Evolutionary conservation across 1,140 invertebrate species (phyloP), one percentile per base, ranked within the genome.

Genomic region (Drosophila erecta): DNA sequence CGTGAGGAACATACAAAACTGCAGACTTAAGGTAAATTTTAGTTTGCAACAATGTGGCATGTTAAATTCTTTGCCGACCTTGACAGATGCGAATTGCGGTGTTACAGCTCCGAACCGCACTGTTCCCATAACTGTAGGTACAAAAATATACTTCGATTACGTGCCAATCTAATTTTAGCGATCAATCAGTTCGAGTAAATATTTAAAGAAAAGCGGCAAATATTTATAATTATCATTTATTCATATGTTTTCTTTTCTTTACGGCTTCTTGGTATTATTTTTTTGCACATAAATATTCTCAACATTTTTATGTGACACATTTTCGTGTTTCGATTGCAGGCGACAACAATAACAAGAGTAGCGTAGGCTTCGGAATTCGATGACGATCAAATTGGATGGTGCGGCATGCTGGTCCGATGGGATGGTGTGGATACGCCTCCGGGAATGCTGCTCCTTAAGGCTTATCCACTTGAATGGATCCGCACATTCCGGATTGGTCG

Each of bases 161-260:
- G 84, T 89, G 89, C 85, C 78, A 61, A 35, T 35, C 65, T 89
- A 89, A 84, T 84, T 90, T 71, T 84, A 75, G 76, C 73, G 20
- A 49, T 54, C 71, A 79, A 87, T 83, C 79, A 87, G 62, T 55
- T 30, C 40, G 43, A 65, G 50, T 58, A 61, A 74, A 69, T 70
- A 62, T 81, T 49, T 66, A 80, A 80, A 61, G 60, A 81, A 65
- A 59, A 49, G 41, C 67, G 46, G 8, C 56, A 61, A 65, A 55
- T 72, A 79, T 79, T 78, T 67, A 86, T 90, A 75, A 85, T 77
- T 90, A 90, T 79, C 73, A 86, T 90, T 90, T 90, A 90, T 90
- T 76, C 58, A 61, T 56, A 51, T 71, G 57, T 61, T 76, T 57
- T 57, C 46, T n/a, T 37, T 20, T 67, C 62, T 47, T 56, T 55